Evolutionary conservation across 1,140 invertebrate genomes (phyloP).

Genomic region (Drosophila auraria): DNA sequence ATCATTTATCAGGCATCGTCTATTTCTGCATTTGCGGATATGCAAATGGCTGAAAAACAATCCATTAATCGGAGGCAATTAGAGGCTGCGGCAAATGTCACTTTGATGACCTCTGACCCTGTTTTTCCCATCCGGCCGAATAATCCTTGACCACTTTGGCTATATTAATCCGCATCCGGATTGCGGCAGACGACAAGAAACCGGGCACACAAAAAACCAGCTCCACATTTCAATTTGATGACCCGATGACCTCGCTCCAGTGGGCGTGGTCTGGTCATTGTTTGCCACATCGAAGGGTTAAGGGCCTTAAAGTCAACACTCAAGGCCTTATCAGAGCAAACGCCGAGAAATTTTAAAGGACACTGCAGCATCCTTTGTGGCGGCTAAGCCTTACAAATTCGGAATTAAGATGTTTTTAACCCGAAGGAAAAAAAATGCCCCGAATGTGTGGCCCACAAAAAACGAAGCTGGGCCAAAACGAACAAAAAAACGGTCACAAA

Average conservation of each 20-base stretch:
- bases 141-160: constrained; percentile 13
- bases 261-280: constrained; percentile 40
- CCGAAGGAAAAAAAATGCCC: constrained; percentile 30
- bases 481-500: constrained; percentile 58
- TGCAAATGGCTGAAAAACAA: constrained; percentile 29
- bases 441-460: constrained; percentile 18
- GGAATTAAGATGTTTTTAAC: constrained; percentile 69
- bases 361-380: constrained; percentile 20
- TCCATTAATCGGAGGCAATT: constrained; percentile 61
- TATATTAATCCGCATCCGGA: constrained; percentile 49
- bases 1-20: constrained; percentile 34
- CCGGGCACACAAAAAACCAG: constrained; percentile 42
- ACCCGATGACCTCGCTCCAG: constrained; percentile 60
- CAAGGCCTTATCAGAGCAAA: constrained; percentile 37
- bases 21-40: constrained; percentile 50
- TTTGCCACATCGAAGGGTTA: constrained; percentile 50
- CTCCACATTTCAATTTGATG: constrained; percentile 64
- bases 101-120: constrained; percentile 53
- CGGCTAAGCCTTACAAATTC: constrained; percentile 67
- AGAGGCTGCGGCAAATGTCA: constrained; percentile 59
- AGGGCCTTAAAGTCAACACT: constrained; percentile 68
- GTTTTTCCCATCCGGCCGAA: neutral
- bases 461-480: constrained; percentile 8
- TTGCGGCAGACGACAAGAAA: constrained; percentile 18
- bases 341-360: constrained; percentile 19